Base-by-base conservation (phyloP, 2,888 invertebrate species). In the Melipona beecheii region DNA sequence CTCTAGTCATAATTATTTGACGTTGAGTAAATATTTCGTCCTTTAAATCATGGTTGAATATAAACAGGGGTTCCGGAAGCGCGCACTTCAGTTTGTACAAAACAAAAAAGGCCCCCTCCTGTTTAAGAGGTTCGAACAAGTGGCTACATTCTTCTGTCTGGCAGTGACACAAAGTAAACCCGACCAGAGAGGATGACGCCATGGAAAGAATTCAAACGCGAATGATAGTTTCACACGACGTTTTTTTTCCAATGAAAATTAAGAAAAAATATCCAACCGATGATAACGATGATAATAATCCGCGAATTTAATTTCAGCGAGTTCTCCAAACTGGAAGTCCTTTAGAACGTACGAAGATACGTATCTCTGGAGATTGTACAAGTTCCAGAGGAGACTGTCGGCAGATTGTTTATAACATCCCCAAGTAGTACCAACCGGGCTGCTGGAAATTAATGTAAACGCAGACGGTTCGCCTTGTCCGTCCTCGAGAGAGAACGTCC, bases 51-150 rank as follows among this genome's bases (percentile, higher is more conserved):
- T 62, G 71, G 21, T 49, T 27, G 82, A 72, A 66, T 81, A 83
- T 83, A 83, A 83, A 81, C 81, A 81, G 81, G 75, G 68, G 60
- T 69, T 31, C 68, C 75, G 72, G 60, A 76, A 68, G 58, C 72
- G 60, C 27, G 62, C 81, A 83, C 83, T 81, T 75, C 70, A 72
- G 71, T 62, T 81, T 72, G 60, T 83, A 81, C 68, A 75, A 75
- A 81, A 75, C 54, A 81, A 83, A 81, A 82, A 75, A 66, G 70
- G 70, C 65, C 81, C 71, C 71, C 75, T 75, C 36, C 82, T 58
- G 70, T 81, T 75, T 75, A 81, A 83, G 82, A 68, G 82, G 68
- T n/a, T 72, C 75, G 82, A 72, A 83, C 82, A 83, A 83, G 82
- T 83, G 81, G 82, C 71, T 71, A 75, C 81, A 82, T 82, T 83